These are phyloP conservation scores for Gerosis bhagava DNA, from an alignment of 2,888 invertebrate species.

Conservation along the genomic window DNA sequence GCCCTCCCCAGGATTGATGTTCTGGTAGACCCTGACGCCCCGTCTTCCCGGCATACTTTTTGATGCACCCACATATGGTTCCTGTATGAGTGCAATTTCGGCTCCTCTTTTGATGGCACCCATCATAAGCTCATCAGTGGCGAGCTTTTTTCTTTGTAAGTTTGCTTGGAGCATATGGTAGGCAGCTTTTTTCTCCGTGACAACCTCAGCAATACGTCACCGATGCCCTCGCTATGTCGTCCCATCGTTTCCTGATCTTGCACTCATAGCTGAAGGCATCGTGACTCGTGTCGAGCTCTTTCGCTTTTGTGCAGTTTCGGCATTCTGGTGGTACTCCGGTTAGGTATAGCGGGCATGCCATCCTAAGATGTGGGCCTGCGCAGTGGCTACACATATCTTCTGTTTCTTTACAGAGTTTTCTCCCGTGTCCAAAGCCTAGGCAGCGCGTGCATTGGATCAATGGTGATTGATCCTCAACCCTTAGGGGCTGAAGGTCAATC, in stretches of 20 bases:
- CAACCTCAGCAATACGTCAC: not conserved
- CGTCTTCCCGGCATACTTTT: not conserved
- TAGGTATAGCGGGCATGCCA: not conserved
- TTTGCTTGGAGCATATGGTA: conserved; percentile 3
- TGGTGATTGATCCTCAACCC: conserved; percentile 14
- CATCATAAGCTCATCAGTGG: conserved; percentile 2
- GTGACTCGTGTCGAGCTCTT: not conserved
- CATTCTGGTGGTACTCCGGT: not conserved
- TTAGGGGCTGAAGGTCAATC: conserved; percentile 11
- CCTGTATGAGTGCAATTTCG: conserved; percentile 12
- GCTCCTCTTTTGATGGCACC: not conserved
- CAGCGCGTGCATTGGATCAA: conserved; percentile 20
- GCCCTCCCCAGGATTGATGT: too few relatives aligned
- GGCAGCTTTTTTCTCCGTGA: too few relatives aligned
- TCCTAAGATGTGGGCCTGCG: conserved; percentile 13
- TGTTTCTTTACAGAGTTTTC: conserved; percentile 4
- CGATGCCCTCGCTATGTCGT: not conserved
- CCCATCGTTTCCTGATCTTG: not conserved
- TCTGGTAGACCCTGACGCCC: too few relatives aligned
- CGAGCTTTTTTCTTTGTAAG: conserved; percentile 1
- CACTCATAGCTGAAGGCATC: not conserved
- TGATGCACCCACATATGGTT: conserved; percentile 10
- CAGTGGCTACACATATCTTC: conserved; percentile 23
- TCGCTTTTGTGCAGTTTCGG: not conserved
- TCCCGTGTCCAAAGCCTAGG: conserved; percentile 21